Conservation (phyloP, 2,888 invertebrate species). For the Petrophora chlorosata region DNA sequence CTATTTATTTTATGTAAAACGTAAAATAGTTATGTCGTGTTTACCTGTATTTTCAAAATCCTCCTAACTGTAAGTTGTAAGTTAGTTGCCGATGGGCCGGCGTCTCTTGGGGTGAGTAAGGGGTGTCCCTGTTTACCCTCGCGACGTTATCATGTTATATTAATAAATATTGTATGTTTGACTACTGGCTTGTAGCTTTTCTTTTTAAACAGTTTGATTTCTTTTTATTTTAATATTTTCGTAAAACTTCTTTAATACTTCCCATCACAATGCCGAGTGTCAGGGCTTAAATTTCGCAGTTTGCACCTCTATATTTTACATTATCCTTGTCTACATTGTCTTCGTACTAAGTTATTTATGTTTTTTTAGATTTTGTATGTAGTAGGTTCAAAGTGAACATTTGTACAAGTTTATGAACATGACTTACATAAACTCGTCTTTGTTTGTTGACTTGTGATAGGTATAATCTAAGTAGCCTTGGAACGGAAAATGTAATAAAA, state of each 20-base stretch:
- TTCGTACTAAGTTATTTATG: too few species aligned
- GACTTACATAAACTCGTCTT: too few species aligned
- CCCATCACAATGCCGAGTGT: neutral
- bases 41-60: constrained; percentile 8
- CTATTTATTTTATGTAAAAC: too few species aligned
- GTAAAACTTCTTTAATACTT: too few species aligned
- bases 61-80: constrained; percentile 3
- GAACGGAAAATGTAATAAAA: constrained; percentile 1
- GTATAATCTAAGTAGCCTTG: neutral
- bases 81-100: constrained; percentile 3
- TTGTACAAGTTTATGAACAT: too few species aligned
- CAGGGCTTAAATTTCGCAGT: neutral
- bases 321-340: too few species aligned
- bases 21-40: constrained; percentile 1
- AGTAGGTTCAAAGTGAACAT: too few species aligned
- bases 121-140: constrained; percentile 34
- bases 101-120: constrained; percentile 23
- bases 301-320: too few species aligned
- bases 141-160: constrained; percentile 39
- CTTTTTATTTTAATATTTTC: too few species aligned
- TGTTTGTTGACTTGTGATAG: constrained; percentile 11
- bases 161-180: constrained; percentile 35
- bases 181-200: constrained; percentile 26
- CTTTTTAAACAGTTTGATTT: too few species aligned
- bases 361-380: constrained; percentile 3